Base-by-base conservation (phyloP, 35 echinoderm and acorn worm species). In the Diadema setosum region DNA sequence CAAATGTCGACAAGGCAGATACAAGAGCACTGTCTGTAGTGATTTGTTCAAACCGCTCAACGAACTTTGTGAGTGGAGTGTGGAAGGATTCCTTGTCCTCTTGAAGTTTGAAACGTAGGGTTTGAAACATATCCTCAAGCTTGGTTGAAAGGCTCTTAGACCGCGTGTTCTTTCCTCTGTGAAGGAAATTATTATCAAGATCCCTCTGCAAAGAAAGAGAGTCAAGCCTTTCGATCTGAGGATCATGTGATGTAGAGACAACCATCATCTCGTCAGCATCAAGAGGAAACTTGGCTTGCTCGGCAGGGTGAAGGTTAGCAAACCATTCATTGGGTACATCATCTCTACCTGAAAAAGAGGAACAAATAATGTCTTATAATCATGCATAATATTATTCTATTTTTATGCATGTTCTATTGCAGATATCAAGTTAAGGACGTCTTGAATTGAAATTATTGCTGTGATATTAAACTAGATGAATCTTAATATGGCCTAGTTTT, bases 1-100 rank as follows among this genome's bases (percentile, higher is more conserved):
- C 89, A 86, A 91, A 92, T 52, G 90, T 87, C 9, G 3, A 17
- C 37, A 92, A 44, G 7, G 83, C 61, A 41, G 81, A 85, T 27
- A 87, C 45, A 14, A 92, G 83, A 30, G 82, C 40, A 42, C 83
- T 87, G 33, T 86, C 83, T 30, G 90, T 80, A 4, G 61, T 86
- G 16, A 92, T 42, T 43, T 58, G 75, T 39, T 87, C 50, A 45
- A 75, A 76, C 4, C 36, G 87, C 63, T 33, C 21, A 5, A 92
- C 44, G 64, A 92, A 92, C 35, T 34, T 26, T 44, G 64, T 45
- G 5, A 75, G 2, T 39, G 90, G 59, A 18, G 17, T 11, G n/a
- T 35, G 15, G 57, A 85, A 74, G 5, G 45, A 33, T 25, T 23
- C 90, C 8, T 26, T 32, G 41, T 92, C 83, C 0, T 60, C 18